phyloP scores from a whole-genome alignment of 1,140 invertebrate species.

The Teleogryllus occipitalis region DNA sequence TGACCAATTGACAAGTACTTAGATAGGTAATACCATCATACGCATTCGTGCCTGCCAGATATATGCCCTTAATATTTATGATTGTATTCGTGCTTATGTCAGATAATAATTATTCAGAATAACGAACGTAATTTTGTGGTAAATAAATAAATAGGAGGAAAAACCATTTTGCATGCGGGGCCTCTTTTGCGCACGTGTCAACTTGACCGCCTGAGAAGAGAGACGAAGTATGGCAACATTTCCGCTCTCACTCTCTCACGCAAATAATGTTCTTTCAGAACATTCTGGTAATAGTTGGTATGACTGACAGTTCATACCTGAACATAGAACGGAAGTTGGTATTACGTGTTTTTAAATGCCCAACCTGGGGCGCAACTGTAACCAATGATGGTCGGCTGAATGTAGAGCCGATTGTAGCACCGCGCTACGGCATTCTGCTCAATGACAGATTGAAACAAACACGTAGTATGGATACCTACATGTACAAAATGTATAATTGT shows the following conservation, averaged over 20 bases:
- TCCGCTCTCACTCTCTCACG: background rate
- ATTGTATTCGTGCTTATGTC: too few species aligned
- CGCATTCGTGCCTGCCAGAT: too few species aligned
- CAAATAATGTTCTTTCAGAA: background rate
- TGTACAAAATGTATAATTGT: background rate
- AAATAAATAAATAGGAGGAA: too few species aligned
- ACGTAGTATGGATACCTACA: background rate
- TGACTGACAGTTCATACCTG: background rate
- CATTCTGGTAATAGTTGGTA: background rate
- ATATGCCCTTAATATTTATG: too few species aligned
- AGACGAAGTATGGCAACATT: background rate
- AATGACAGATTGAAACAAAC: slow-evolving; percentile 5
- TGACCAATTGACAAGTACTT: too few species aligned
- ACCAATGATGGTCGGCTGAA: background rate
- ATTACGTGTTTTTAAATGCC: background rate
- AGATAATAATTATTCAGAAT: too few species aligned
- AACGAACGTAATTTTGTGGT: too few species aligned
- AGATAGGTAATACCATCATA: too few species aligned
- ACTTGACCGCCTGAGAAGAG: background rate
- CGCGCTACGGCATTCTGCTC: background rate
- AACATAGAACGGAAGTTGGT: background rate
- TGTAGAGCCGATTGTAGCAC: background rate
- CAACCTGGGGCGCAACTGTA: background rate
- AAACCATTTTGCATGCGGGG: too few species aligned
- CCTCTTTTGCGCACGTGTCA: background rate